These are phyloP conservation scores for Ciconia boyciana DNA, from an alignment of 2,113 vertebrate genomes.

Conservation along the genomic window DNA sequence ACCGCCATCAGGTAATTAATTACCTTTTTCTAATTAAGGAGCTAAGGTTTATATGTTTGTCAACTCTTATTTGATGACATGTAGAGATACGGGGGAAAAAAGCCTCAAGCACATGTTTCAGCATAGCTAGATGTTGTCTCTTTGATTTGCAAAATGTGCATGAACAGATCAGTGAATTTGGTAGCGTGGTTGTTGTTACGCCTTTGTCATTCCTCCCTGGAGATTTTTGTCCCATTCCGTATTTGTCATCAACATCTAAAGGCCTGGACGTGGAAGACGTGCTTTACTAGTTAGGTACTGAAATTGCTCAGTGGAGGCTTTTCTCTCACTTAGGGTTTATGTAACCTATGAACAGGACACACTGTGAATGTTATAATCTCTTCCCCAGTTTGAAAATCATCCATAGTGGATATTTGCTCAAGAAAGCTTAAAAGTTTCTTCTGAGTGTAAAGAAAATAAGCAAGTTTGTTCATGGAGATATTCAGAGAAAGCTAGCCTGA, in stretches of 20 bases:
- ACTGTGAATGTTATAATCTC: neutral
- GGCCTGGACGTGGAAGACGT: neutral
- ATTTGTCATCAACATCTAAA: neutral
- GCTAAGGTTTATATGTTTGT: neutral
- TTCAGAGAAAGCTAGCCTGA: neutral
- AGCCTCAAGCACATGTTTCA: neutral
- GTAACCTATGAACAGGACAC: neutral
- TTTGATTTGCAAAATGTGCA: neutral
- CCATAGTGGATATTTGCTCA: neutral
- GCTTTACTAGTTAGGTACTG: neutral
- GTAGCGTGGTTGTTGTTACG: neutral
- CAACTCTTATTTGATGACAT: neutral
- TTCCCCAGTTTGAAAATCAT: neutral
- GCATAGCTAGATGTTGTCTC: neutral
- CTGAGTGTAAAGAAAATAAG: neutral
- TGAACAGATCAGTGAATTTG: neutral
- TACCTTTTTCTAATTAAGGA: neutral
- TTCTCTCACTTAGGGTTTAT: neutral
- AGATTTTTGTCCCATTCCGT: neutral
- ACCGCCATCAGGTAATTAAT: slow-evolving; percentile 76
- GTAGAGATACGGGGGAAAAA: neutral
- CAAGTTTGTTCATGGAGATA: neutral
- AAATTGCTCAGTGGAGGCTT: neutral
- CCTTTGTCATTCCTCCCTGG: neutral
- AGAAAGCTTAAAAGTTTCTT: neutral